Evolutionary conservation across 1,140 invertebrate species (phyloP), one percentile per base, ranked within the genome.

Genomic region (Drosophila tani): DNA sequence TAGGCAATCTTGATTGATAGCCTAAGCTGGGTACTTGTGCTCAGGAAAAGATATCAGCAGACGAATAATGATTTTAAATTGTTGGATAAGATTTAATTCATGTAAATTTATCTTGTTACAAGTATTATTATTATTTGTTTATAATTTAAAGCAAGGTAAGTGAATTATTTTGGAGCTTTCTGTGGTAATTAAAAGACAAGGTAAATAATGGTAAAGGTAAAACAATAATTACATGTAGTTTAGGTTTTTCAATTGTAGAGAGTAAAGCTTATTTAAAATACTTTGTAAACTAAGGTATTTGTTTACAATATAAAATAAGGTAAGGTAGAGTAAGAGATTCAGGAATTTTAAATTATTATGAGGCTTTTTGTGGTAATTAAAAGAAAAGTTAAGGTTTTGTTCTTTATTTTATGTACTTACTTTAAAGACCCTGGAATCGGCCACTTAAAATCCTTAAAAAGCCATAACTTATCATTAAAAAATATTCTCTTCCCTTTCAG

Each of bases 1-100:
- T 12, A 0, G 7, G 4, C 17, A 24, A 21, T 27, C 21, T 53
- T 55, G 29, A 70, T 68, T 65, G 38, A 65, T 50, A 21, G 19
- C 19, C 19, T 40, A 40, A 55, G 19, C 19, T 1, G 5, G 4
- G 4, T 38, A 7, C 4, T 9, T 21, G 8, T 38, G 8, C 8
- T 21, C 53, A 55, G 17, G 19, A 14, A 8, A 19, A 38, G 19
- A 15, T 19, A n/a, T n/a, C n/a, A 4, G 8, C 8, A 15, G 15
- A 2, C 5, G 5, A n/a, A 15, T 15, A 15, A 40, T 40, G 14
- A 15, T 40, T 40, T 40, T 6, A 15, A 40, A 41, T 41, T 41
- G 40, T 41, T 32, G 8, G 2, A 11, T 1, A 9, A 32, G 32
- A n/a, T 15, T 32, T 0, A 32, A 17, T 17, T 3, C 2, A 3